These are phyloP conservation scores for Micronycteris hirsuta DNA, from an alignment of 2,113 vertebrate species.

Conservation along the genomic window DNA sequence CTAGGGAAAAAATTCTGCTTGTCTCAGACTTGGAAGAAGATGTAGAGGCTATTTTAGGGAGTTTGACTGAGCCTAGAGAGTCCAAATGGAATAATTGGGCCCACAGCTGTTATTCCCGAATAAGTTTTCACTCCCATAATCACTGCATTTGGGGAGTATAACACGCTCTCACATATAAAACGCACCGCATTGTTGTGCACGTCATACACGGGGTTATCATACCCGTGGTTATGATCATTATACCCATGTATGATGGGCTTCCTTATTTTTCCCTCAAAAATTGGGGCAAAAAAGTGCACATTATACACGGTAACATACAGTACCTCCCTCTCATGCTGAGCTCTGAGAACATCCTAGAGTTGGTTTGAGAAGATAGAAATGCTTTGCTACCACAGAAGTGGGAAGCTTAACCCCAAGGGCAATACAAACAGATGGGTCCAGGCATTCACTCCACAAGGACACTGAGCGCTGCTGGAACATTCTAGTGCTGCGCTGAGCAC, in stretches of 20 bases:
- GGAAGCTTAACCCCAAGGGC: not conserved
- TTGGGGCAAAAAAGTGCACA: too few species aligned
- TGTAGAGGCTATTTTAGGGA: slow-evolving; percentile 35
- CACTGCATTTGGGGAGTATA: not conserved
- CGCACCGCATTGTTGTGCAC: too few species aligned
- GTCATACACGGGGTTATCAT: too few species aligned
- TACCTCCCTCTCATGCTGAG: not conserved
- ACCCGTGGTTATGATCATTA: too few species aligned
- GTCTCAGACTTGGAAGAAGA: not conserved
- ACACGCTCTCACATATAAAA: too few species aligned
- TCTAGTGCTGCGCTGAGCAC: not conserved
- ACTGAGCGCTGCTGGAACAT: rapidly evolving
- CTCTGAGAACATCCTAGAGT: not conserved
- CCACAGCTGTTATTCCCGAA: not conserved
- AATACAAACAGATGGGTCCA: not conserved
- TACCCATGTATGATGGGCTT: too few species aligned
- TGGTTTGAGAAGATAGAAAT: not conserved
- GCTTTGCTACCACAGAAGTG: not conserved
- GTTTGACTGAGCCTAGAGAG: not conserved
- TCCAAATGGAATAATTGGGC: not conserved
- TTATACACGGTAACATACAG: too few species aligned
- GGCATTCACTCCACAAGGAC: not conserved
- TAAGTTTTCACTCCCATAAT: not conserved
- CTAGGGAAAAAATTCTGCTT: not conserved
- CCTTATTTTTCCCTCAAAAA: too few species aligned